phyloP scores from a whole-genome alignment of 2,113 vertebrate genomes.

The Catagonus wagneri region DNA sequence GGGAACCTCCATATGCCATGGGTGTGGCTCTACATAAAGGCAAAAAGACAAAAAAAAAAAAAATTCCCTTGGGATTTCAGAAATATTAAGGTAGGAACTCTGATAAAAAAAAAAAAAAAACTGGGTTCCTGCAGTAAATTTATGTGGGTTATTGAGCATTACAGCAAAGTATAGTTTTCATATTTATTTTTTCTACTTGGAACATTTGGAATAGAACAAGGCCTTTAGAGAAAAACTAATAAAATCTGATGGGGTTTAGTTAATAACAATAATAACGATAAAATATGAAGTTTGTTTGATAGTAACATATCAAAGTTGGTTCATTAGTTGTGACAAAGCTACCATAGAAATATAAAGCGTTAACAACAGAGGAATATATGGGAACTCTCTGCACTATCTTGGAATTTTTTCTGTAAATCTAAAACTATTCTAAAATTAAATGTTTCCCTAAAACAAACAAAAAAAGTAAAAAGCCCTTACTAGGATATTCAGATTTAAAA shows the following conservation, averaged over 20 bases:
- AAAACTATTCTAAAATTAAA: conserved; percentile 43
- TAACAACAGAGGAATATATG: not conserved
- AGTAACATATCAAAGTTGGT: not conserved
- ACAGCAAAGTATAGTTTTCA: not conserved
- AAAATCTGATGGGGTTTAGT: not conserved
- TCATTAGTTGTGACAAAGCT: not conserved
- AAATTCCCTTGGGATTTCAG: too few species aligned
- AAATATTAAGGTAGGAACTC: not conserved
- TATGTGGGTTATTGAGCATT: not conserved
- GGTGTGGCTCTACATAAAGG: too few species aligned
- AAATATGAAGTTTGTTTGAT: not conserved
- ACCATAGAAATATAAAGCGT: not conserved
- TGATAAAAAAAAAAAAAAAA: not conserved
- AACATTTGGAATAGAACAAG: not conserved
- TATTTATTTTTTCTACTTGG: not conserved
- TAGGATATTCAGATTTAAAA: conserved; percentile 22
- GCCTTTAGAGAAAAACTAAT: not conserved
- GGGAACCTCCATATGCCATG: too few species aligned
- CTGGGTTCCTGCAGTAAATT: not conserved
- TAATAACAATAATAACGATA: not conserved
- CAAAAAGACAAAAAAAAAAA: too few species aligned
- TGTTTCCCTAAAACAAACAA: not conserved
- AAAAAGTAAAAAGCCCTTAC: not conserved
- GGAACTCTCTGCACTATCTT: not conserved
- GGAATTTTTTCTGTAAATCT: not conserved